Evolutionary conservation across 64 coral and sea anemone genomes (phyloP).

Genomic region (Stichodactyla mertensii): DNA sequence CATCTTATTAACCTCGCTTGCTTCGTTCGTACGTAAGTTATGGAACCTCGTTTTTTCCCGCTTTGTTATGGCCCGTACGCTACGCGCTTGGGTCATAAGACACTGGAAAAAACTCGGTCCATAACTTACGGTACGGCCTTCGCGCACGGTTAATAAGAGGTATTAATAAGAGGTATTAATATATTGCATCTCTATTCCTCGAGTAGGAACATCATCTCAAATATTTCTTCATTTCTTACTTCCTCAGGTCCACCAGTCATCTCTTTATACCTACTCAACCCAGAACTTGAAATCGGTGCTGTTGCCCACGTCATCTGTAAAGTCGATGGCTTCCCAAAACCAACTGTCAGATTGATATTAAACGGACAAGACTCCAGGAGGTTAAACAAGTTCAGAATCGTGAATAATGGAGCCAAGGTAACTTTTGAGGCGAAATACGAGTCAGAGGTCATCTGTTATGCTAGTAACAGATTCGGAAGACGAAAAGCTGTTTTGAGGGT

Average conservation of each 20-base stretch:
- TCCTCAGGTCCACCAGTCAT: constrained; percentile 4
- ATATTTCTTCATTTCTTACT: neutral
- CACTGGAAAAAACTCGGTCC: too few relatives aligned
- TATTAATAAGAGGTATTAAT: too few relatives aligned
- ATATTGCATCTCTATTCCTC: neutral
- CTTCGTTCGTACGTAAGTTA: too few relatives aligned
- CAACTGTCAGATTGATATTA: constrained; percentile 13
- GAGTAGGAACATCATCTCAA: neutral
- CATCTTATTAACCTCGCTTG: too few relatives aligned
- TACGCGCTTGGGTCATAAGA: too few relatives aligned
- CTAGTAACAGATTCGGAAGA: constrained; percentile 30
- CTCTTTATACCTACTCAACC: neutral
- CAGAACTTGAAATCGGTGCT: neutral
- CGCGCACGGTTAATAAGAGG: too few relatives aligned
- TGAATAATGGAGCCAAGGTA: constrained; percentile 2
- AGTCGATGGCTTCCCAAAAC: constrained; percentile 32
- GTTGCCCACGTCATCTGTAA: constrained; percentile 22
- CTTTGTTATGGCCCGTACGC: too few relatives aligned
- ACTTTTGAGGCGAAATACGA: constrained; percentile 21
- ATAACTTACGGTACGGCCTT: too few relatives aligned
- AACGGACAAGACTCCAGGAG: constrained; percentile 12
- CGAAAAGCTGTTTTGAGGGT: constrained; percentile 22
- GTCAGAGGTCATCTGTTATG: constrained; percentile 37
- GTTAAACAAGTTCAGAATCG: neutral
- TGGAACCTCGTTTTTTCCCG: too few relatives aligned